Percentiles rank a stretch among this genome's conserved stretches.
phyloP scores from a whole-genome alignment of 2,888 invertebrate genomes.

The Arctia plantaginis region DNA sequence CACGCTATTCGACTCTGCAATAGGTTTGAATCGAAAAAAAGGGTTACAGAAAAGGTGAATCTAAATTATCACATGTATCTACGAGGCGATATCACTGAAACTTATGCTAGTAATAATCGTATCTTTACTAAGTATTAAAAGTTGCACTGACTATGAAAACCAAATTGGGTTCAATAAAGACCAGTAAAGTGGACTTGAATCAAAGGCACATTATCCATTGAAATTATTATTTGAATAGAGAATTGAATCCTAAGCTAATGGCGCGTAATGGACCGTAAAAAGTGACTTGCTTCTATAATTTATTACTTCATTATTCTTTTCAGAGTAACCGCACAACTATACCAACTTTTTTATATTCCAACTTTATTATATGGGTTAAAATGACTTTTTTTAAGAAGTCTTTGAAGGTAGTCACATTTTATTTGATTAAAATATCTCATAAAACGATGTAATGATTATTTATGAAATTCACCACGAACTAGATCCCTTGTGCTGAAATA shows the following conservation, averaged over 20 bases:
- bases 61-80: too few species aligned
- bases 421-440: background rate
- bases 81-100: background rate
- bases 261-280: constrained; percentile 28
- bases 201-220: constrained; percentile 18
- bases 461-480: background rate
- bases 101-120: background rate
- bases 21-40: background rate
- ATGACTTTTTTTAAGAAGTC: background rate
- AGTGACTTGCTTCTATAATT: constrained; percentile 24
- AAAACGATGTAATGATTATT: background rate
- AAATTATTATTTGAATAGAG: constrained; percentile 30
- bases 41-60: background rate
- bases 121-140: background rate
- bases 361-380: background rate
- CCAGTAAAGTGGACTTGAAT: constrained; percentile 4
- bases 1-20: background rate
- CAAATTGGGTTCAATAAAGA: background rate
- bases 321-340: background rate
- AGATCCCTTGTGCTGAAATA: background rate
- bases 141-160: background rate
- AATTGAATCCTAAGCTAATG: constrained; percentile 36
- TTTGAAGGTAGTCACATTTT: background rate
- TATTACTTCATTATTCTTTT: background rate
- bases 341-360: background rate